A percentile compares a stretch with the other conserved stretches of the same genome.
Conservation (phyloP, 2,888 invertebrate genomes). For the Heliconius ethilla region DNA sequence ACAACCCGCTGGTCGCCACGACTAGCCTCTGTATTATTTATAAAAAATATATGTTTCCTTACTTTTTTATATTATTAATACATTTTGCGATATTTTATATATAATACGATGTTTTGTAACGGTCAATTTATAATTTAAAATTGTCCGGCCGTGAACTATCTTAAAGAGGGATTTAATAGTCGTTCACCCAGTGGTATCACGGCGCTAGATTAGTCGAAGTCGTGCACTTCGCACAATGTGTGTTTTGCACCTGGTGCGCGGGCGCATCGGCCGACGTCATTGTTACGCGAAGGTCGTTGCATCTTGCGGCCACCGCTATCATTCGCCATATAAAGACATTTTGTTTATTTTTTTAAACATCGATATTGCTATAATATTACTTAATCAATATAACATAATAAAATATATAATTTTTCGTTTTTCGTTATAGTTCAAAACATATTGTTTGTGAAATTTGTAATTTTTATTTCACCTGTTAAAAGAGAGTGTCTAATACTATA, state of each 20-base stretch:
- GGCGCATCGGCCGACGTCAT: constrained; percentile 57
- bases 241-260: constrained; percentile 57
- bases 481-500: background rate
- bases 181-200: constrained; percentile 5
- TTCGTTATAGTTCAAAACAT: background rate
- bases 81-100: background rate
- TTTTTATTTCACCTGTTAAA: background rate
- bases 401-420: background rate
- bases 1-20: no score
- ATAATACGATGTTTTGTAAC: background rate
- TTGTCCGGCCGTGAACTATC: background rate
- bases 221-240: constrained; percentile 36
- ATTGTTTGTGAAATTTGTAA: background rate
- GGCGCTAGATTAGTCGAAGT: constrained; percentile 29
- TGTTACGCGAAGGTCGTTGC: constrained; percentile 67
- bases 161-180: background rate
- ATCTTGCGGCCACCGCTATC: constrained; percentile 47
- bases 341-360: constrained; percentile 47
- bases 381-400: background rate
- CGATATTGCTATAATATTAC: constrained; percentile 6
- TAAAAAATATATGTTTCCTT: background rate
- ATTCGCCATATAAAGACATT: constrained; percentile 63
- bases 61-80: background rate
- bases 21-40: background rate
- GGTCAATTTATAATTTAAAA: background rate